Evolutionary conservation across 2,113 vertebrate genomes (phyloP).

Genomic region (Tachuris rubrigastra): DNA sequence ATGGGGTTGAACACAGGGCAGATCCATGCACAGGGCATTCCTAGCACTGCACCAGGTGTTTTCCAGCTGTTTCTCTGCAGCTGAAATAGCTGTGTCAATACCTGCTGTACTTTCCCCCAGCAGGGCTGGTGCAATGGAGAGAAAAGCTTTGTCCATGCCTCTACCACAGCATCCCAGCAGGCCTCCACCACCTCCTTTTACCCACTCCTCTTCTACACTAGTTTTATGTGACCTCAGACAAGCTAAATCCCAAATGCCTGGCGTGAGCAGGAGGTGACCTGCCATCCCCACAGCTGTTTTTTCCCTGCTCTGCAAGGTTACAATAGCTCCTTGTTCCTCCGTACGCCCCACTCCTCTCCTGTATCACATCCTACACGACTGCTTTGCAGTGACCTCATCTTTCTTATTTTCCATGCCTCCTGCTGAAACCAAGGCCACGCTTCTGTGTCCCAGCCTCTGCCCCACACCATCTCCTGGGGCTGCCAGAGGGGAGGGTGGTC

Average conservation of each 20-base stretch:
- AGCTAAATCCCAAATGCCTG: neutral
- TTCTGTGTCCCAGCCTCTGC: neutral
- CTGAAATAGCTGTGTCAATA: neutral
- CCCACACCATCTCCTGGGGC: rapidly evolving
- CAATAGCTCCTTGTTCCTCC: slow-evolving; percentile 65
- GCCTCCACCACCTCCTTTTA: neutral
- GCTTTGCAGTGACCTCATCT: slow-evolving; percentile 62
- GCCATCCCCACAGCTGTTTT: slow-evolving; percentile 55
- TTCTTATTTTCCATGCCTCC: slow-evolving; percentile 31
- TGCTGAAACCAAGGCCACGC: neutral
- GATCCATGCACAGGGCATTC: rapidly evolving
- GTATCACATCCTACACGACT: slow-evolving; percentile 52
- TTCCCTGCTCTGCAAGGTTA: slow-evolving; percentile 31
- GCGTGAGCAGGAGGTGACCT: neutral
- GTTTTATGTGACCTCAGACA: neutral
- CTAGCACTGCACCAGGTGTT: neutral
- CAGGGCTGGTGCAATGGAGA: neutral
- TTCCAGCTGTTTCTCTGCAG: neutral
- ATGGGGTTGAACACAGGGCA: rapidly evolving
- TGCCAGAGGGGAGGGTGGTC: neutral
- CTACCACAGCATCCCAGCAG: neutral
- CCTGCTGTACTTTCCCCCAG: neutral
- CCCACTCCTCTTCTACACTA: neutral
- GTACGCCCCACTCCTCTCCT: neutral
- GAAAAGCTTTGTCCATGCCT: rapidly evolving